A percentile compares a stretch with the other conserved stretches of the same genome.
phyloP scores from a whole-genome alignment of 2,113 vertebrate genomes.

The Erythrocercus mccallii region DNA sequence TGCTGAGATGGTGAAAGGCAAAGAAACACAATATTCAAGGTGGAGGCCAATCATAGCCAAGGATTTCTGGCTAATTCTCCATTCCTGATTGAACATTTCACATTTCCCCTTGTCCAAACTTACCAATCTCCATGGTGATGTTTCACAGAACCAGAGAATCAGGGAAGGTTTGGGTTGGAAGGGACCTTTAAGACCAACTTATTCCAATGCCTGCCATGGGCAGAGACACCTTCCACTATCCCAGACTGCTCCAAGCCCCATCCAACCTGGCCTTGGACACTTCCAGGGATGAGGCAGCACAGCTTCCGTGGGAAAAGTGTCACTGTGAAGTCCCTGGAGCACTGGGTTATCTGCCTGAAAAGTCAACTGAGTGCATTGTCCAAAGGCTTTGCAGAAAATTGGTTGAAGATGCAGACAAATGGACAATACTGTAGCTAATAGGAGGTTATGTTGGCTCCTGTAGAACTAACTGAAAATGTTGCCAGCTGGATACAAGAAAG shows the following conservation, averaged over 20 bases:
- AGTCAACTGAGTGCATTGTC: neutral
- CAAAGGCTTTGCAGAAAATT: neutral
- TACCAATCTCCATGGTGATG: neutral
- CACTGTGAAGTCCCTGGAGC: neutral
- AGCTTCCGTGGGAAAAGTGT: neutral
- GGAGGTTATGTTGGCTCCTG: slow-evolving; percentile 7
- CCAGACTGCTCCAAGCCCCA: neutral
- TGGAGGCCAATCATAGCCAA: neutral
- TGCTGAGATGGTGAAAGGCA: neutral
- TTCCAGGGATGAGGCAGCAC: neutral
- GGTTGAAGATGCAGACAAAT: neutral
- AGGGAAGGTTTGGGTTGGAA: neutral
- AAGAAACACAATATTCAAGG: neutral
- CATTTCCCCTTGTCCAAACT: neutral
- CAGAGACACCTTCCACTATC: neutral
- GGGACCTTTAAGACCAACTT: neutral
- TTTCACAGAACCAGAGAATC: neutral
- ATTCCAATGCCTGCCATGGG: neutral
- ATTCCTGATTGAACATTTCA: neutral
- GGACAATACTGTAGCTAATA: neutral
- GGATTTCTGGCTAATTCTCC: neutral
- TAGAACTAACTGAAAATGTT: neutral
- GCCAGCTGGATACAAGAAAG: slow-evolving; percentile 48
- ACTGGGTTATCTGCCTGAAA: neutral
- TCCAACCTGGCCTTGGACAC: neutral